These are phyloP conservation scores for Ascaphus truei DNA, from an alignment of 2,113 vertebrate genomes.

Conservation along the genomic window DNA sequence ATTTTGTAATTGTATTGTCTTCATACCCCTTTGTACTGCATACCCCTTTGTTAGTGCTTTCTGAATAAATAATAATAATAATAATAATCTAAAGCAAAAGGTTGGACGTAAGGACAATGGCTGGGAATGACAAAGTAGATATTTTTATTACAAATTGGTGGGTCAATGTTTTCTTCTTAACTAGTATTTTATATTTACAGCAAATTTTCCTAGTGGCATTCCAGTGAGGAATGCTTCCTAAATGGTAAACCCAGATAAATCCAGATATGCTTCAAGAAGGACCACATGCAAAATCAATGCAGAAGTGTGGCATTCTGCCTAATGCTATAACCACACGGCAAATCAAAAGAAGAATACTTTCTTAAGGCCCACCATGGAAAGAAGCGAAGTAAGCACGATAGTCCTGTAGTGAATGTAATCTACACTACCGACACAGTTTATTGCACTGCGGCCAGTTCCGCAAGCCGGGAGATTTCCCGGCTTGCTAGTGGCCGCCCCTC, in stretches of 20 bases:
- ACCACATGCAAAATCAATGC: not conserved
- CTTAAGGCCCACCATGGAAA: no score
- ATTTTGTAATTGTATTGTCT: no score
- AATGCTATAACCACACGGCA: conserved; percentile 9
- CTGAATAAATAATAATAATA: no score
- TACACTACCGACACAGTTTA: no score
- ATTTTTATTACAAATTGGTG: not conserved
- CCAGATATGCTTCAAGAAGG: not conserved
- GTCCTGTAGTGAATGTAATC: no score
- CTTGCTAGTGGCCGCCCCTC: no score
- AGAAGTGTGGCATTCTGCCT: not conserved
- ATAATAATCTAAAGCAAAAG: no score
- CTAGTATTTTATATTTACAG: conserved; percentile 2
- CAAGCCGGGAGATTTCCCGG: no score
- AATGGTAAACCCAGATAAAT: conserved; percentile 9
- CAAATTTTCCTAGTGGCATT: conserved; percentile 20
- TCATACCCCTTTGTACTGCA: no score
- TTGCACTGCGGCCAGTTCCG: no score
- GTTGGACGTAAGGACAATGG: not conserved
- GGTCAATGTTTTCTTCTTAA: not conserved
- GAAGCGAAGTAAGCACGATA: no score
- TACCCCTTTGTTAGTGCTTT: no score
- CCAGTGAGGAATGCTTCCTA: not conserved
- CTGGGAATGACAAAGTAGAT: not conserved
- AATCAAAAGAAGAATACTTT: not conserved